These are phyloP conservation scores for Trachymyrmex septentrionalis DNA, from an alignment of 1,140 invertebrate species.

Conservation along the genomic window DNA sequence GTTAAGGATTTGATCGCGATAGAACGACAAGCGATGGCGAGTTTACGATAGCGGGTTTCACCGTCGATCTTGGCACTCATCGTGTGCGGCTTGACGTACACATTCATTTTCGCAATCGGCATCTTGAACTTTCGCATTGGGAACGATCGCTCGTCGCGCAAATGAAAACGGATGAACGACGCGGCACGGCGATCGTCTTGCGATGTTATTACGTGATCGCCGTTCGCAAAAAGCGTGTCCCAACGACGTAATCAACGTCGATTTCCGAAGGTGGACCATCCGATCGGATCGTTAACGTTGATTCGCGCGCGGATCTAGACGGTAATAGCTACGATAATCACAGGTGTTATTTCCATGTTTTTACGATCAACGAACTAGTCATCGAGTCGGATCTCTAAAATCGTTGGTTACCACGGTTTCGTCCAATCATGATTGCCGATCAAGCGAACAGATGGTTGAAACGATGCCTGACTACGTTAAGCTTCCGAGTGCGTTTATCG, in stretches of 20 bases:
- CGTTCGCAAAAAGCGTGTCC: conserved; percentile 33
- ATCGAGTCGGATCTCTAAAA: conserved; percentile 25
- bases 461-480: not conserved
- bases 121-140: conserved; percentile 75
- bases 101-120: conserved; percentile 73
- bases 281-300: conserved; percentile 47
- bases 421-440: conserved; percentile 5
- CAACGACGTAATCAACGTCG: conserved; percentile 11
- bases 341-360: conserved; percentile 39
- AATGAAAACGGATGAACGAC: conserved; percentile 67
- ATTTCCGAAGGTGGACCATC: conserved; percentile 34
- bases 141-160: conserved; percentile 57
- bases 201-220: conserved; percentile 46
- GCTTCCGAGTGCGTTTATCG: conserved; percentile 35
- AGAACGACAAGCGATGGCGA: conserved; percentile 21
- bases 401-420: conserved; percentile 15
- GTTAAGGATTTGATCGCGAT: conserved; percentile 41
- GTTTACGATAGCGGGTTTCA: conserved; percentile 53
- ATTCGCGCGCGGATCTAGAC: conserved; percentile 7
- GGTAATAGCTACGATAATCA: conserved; percentile 46
- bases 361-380: conserved; percentile 6
- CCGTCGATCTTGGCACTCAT: conserved; percentile 71
- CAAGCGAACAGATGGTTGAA: conserved; percentile 49
- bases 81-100: conserved; percentile 55
- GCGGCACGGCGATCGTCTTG: conserved; percentile 10